phyloP scores from a whole-genome alignment of 2,888 invertebrate genomes.

The Pristionchus arcanus region DNA sequence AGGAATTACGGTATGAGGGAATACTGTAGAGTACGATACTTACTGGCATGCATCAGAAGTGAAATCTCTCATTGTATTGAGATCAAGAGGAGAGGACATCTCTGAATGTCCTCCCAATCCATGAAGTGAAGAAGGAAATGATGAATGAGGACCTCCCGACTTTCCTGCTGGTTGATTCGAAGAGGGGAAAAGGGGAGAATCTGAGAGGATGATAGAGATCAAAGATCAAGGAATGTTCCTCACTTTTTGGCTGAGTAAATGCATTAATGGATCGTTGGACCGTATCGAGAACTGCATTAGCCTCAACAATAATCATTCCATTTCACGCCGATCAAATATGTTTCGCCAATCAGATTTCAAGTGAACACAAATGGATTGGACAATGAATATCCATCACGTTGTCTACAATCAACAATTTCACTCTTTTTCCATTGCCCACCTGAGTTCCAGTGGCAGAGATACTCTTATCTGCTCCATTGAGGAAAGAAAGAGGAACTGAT shows the following conservation, averaged over 20 bases:
- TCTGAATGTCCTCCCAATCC: conserved; percentile 26
- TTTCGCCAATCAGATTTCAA: not conserved
- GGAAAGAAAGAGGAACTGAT: not conserved
- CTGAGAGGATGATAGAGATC: not conserved
- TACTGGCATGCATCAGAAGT: conserved; percentile 51
- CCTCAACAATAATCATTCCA: not conserved
- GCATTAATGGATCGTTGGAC: conserved; percentile 13
- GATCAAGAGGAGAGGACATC: conserved; percentile 8
- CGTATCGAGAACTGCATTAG: conserved; percentile 15
- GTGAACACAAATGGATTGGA: not conserved
- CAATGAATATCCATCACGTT: not conserved
- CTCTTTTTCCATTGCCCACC: not conserved
- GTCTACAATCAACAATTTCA: not conserved
- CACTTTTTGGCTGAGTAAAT: conserved; percentile 36
- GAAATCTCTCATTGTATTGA: conserved; percentile 16
- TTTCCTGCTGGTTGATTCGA: not conserved
- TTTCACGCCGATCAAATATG: not conserved
- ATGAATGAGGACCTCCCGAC: not conserved
- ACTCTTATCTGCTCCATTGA: not conserved
- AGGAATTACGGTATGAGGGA: not conserved
- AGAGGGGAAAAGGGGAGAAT: conserved; percentile 23
- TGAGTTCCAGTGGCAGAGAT: not conserved
- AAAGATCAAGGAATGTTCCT: not conserved
- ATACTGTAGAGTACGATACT: not conserved
- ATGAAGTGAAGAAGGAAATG: not conserved